Base-by-base conservation (phyloP, 1,140 invertebrate genomes). In the Pseudomyrmex dendroicus region DNA sequence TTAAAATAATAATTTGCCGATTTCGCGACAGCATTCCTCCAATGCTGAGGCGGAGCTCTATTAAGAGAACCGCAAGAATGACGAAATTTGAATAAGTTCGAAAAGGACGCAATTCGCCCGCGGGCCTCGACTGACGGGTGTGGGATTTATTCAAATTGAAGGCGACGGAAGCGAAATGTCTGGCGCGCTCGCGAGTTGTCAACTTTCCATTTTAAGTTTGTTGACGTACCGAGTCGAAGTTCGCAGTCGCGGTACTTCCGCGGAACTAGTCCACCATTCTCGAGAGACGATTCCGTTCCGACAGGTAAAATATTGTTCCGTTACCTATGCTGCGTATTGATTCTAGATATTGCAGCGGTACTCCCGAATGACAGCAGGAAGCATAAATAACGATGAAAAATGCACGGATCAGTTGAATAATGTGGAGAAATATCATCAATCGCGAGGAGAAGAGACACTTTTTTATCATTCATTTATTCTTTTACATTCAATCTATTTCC, bases 81-180 rank as follows among this genome's bases (percentile, higher is more conserved):
- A 73, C 72, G 84, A 73, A 82, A 90, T 92, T 91, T 91, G 89
- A 92, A 93, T 92, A 92, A 93, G 88, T 92, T 91, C 83, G 87
- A 92, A 89, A 90, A 88, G 88, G 76, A 68, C 72, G 74, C 52
- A 20, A 4, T 50, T 48, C 48, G 48, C 25, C 83, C 54, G 48
- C 22, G 57, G 76, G 62, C 66, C 10, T 73, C 44, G 3, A 10
- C n/a, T 35, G 56, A 17, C 46, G 13, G 77, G 25, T 46, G 17
- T 70, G 80, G 52, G 78, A 35, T 86, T 83, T 89, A 92, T 91
- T 92, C 88, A 91, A 92, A 91, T 91, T 90, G 89, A 92, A 92
- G 89, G 89, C 90, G 90, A 92, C 87, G 89, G 84, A 73, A 85
- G 86, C 87, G 84, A 85, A 90, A 87, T 86, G 89, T 91, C 90